phyloP scores from a whole-genome alignment of 2,797 vertebrate species.

The Artibeus lituratus region DNA sequence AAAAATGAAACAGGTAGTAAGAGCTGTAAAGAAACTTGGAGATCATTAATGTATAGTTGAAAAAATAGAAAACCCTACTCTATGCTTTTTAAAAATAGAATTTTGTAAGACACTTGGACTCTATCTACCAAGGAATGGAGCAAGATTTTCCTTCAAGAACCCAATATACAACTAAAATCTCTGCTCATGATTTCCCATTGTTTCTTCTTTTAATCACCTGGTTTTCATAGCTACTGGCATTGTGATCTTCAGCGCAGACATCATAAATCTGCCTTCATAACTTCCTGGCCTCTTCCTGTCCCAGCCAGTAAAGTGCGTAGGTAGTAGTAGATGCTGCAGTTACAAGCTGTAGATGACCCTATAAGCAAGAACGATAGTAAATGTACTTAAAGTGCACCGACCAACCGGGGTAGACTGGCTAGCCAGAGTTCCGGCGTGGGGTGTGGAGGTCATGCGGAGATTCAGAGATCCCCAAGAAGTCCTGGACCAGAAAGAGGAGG shows the following conservation, averaged over 20 bases:
- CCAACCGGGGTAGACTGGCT: background rate
- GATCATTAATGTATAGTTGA: background rate
- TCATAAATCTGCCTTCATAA: background rate
- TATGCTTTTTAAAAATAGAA: background rate
- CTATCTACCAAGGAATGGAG: background rate
- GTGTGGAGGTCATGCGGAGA: background rate
- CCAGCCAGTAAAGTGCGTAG: background rate
- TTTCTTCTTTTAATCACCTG: background rate
- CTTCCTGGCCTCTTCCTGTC: background rate
- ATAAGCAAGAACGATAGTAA: background rate
- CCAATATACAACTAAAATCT: background rate
- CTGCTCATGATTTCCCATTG: background rate
- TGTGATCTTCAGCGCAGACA: background rate
- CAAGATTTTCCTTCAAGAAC: constrained; percentile 2
- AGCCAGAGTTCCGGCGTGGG: background rate
- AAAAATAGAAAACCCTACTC: background rate
- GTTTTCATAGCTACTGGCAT: background rate
- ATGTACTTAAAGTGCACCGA: background rate
- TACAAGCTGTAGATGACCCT: background rate
- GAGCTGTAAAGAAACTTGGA: background rate
- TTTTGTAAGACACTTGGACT: background rate
- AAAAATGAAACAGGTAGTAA: background rate
- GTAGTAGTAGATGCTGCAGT: background rate
- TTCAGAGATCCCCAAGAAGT: background rate
- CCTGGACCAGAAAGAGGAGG: background rate